Base-by-base conservation (phyloP, 2,797 vertebrate species). In the Mormyrops attenuatus region DNA sequence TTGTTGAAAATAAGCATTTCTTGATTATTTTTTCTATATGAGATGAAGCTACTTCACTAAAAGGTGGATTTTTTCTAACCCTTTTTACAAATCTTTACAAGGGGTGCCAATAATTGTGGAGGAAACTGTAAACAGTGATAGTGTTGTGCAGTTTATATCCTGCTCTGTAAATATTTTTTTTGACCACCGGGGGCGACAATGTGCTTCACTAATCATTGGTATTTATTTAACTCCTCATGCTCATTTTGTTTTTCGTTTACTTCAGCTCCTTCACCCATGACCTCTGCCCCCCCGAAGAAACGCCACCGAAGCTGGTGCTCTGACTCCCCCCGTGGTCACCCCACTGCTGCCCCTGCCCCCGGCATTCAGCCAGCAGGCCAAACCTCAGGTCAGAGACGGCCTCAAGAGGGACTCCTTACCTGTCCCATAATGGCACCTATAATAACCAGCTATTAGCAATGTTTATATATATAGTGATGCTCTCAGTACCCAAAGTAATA, bases 241-340 rank as follows among this genome's bases (percentile, higher is more conserved):
- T 69, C 63, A 69, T 30, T 69, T 69, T 34, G 30, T 6, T 69
- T 13, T 30, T 30, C 5, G 30, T 34, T 73, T 13, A 73, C 66
- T 15, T 4, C 52, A 96, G 95, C 91, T 5, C 94, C 94, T 3
- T 93, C 95, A 53, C 94, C 96, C 57, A 96, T 99, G 96, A 96
- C 94, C 94, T 97, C 98, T 2, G 98, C 97, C 13, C 99, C 99
- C 53, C 99, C 98, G 38, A 99, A 99, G 95, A 99, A 99, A 92
- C 97, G 98, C 0, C 99, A 99, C 91, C 96, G 98, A 44, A 97
- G 98, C 90, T 99, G 99, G 98, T 97, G 97, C 91, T 97, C 98
- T 60, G 95, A 94, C 22, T 93, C 97, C 0, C 91, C 97, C 88
- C 95, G 97, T 0, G 93, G 97, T 84, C 95, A 97, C 60, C 94